These are phyloP conservation scores for Aphodius sticticus DNA, from an alignment of 2,888 invertebrate genomes.

Conservation along the genomic window DNA sequence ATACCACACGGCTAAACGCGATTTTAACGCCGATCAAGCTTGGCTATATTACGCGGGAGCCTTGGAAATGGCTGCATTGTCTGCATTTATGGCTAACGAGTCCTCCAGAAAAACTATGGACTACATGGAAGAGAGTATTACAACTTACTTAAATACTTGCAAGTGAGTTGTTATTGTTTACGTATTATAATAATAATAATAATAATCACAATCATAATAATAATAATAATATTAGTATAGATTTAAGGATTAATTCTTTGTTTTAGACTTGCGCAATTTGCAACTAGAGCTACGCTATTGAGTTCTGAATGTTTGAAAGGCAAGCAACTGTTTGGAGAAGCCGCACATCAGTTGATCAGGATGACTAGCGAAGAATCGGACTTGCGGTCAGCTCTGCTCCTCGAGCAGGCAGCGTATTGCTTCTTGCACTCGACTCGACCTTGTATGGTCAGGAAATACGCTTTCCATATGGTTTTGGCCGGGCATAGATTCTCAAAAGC, in stretches of 20 bases:
- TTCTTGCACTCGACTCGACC: conserved; percentile 75
- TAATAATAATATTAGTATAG: no score
- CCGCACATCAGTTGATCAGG: conserved; percentile 93
- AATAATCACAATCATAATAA: no score
- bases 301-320: conserved; percentile 88
- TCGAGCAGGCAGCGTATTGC: conserved; percentile 96
- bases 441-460: conserved; percentile 88
- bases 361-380: conserved; percentile 99
- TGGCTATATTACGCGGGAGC: conserved; percentile 98
- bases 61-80: conserved; percentile 93
- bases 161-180: conserved; percentile 64
- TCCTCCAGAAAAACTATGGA: conserved; percentile 80
- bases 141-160: conserved; percentile 90
- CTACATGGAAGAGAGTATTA: conserved; percentile 95
- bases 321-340: conserved; percentile 83
- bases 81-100: conserved; percentile 89
- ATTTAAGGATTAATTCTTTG: no score
- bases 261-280: conserved; percentile 86
- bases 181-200: no score
- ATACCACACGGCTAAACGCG: conserved; percentile 96
- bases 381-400: conserved; percentile 87
- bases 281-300: conserved; percentile 89
- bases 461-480: conserved; percentile 95
- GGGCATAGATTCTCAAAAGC: conserved; percentile 95
- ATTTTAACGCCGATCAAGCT: conserved; percentile 96